Percentiles rank a stretch among this genome's conserved stretches.
phyloP scores from a whole-genome alignment of 1,140 invertebrate genomes.

The Steinernema khuongi region DNA sequence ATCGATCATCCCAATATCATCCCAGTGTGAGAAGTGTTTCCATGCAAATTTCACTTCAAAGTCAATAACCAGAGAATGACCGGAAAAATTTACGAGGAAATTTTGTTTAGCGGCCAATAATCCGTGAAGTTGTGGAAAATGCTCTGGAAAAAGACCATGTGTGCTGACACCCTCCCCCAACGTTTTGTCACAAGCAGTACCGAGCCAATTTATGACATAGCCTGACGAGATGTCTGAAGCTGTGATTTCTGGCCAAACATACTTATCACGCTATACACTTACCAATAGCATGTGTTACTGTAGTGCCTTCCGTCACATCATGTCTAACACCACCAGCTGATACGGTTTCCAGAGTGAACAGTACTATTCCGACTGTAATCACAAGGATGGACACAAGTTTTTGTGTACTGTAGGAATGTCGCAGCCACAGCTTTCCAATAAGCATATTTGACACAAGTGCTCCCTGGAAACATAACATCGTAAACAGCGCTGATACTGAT shows the following conservation, averaged over 20 bases:
- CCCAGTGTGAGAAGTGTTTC: too few species aligned
- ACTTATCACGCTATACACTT: too few species aligned
- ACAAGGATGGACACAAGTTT: conserved; percentile 85
- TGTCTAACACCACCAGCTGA: background rate
- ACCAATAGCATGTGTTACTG: background rate
- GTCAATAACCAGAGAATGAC: too few species aligned
- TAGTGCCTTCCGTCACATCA: background rate
- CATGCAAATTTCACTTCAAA: too few species aligned
- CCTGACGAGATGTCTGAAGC: too few species aligned
- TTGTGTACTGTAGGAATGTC: conserved; percentile 72
- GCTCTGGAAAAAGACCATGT: too few species aligned
- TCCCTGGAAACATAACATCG: conserved; percentile 65
- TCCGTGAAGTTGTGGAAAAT: too few species aligned
- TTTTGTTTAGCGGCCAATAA: too few species aligned
- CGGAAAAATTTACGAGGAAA: too few species aligned
- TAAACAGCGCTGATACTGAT: background rate
- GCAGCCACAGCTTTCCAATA: conserved; percentile 83
- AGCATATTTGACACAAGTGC: conserved; percentile 95
- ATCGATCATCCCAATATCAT: too few species aligned
- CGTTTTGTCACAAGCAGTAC: conserved; percentile 17
- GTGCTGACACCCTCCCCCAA: too few species aligned
- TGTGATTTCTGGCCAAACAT: too few species aligned
- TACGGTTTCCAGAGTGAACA: conserved; percentile 79
- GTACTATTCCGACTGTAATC: conserved; percentile 80
- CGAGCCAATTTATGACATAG: background rate